Base-by-base conservation (phyloP, 2,113 vertebrate genomes). In the Atractosteus spatula region DNA sequence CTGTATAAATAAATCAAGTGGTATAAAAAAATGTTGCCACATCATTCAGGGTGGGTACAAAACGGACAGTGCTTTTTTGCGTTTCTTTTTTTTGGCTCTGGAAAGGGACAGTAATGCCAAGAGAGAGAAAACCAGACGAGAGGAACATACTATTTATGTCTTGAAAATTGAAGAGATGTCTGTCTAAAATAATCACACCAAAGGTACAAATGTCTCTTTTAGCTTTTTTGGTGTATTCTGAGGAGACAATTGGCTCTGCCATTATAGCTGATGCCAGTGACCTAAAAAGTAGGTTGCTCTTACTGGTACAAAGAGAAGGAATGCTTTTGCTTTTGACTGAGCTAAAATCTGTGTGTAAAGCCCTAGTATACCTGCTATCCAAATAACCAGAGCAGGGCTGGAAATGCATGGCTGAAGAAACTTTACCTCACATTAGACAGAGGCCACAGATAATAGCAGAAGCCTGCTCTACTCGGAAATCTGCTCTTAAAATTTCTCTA, bases 11-110 rank as follows among this genome's bases (percentile, higher is more conserved):
- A 85, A 80, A 74, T 80, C 74, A 68, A 76, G 77, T 72, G 76
- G 80, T 75, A 79, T 74, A 65, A 80, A 69, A 69, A 74, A 79
- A 82, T 68, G 84, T 75, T 80, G 86, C 83, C 86, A 86, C 86
- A 84, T 83, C 80, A 78, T 83, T 88, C 74, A 74, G 72, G 80
- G 79, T 73, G 84, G 84, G 82, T 80, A 81, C 75, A 79, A 82
- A 81, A 77, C 66, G 75, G 80, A 81, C 82, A 80, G 85, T 74
- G 79, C 83, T 89, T 84, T 59, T 59, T 51, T 66, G 74, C 75
- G 72, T 71, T 76, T 86, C 86, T 88, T 90, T 83, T 87, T 89
- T 83, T 87, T 90, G 89, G 87, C 89, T 79, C 73, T 4, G n/a
- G 54, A 16, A 41, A 71, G 47, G 8, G 12, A 75, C 43, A 7